Conservation (phyloP, 2,797 vertebrate species). For the Tragelaphus eurycerus region DNA sequence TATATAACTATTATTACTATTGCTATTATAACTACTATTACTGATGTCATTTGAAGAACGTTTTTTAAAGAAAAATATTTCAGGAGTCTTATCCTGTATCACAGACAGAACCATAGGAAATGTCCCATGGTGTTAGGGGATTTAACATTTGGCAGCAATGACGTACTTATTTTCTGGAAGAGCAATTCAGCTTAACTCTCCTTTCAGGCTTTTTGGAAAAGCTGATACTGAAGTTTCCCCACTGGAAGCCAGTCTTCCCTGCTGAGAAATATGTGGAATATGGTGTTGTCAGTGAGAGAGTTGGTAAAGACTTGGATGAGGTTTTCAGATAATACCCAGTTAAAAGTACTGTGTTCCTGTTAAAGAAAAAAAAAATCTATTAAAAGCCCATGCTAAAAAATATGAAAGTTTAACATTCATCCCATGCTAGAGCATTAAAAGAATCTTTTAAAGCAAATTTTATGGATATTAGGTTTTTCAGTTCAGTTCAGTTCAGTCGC, state of each 20-base stretch:
- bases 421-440: neutral
- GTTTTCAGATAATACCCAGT: constrained; percentile 44
- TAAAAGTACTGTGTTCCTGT: constrained; percentile 35
- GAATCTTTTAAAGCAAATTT: constrained; percentile 45
- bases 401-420: neutral
- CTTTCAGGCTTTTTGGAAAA: constrained; percentile 63
- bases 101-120: constrained; percentile 47
- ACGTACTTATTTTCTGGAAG: constrained; percentile 62
- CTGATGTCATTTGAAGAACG: constrained; percentile 37
- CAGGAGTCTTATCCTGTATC: neutral
- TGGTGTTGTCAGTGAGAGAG: constrained; percentile 51
- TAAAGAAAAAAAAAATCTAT: constrained; percentile 18
- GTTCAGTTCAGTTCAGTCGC: neutral
- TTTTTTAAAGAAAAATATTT: constrained; percentile 44
- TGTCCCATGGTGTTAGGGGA: constrained; percentile 51
- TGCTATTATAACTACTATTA: neutral
- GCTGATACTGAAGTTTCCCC: constrained; percentile 61
- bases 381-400: constrained; percentile 15
- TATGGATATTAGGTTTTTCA: constrained; percentile 44
- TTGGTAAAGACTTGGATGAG: constrained; percentile 10
- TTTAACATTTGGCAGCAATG: constrained; percentile 57
- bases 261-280: constrained; percentile 60
- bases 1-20: neutral
- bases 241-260: constrained; percentile 62
- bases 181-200: constrained; percentile 63